phyloP scores from a whole-genome alignment of 2,888 invertebrate genomes.

The Athripsodes cinereus region DNA sequence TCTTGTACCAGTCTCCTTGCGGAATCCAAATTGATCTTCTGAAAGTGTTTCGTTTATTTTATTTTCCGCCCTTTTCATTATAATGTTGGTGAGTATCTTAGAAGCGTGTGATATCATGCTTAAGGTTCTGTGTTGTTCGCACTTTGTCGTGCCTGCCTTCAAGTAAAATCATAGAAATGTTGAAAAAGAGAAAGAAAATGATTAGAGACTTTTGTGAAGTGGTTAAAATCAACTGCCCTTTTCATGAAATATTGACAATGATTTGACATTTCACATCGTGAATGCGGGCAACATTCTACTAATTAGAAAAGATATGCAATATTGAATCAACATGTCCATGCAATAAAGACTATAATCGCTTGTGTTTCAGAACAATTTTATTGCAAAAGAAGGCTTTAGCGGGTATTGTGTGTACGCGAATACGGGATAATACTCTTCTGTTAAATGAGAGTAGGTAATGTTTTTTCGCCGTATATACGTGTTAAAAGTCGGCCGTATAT shows the following conservation, averaged over 20 bases:
- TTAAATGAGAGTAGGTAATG: background rate
- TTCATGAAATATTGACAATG: background rate
- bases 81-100: too few species aligned
- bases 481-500: background rate
- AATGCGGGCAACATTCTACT: conserved; percentile 4
- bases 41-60: too few species aligned
- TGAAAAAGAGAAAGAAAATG: too few species aligned
- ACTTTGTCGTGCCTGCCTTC: too few species aligned
- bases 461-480: background rate
- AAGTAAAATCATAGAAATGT: too few species aligned
- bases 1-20: too few species aligned
- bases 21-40: too few species aligned
- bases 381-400: background rate
- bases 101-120: too few species aligned
- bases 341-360: background rate
- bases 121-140: too few species aligned
- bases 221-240: too few species aligned
- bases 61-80: too few species aligned
- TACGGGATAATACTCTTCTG: background rate
- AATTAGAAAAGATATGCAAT: background rate
- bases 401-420: background rate
- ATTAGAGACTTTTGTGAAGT: too few species aligned
- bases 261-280: background rate
- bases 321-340: background rate
- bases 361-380: background rate